Evolutionary conservation across 2,113 vertebrate genomes (phyloP), one percentile per base, ranked within the genome.

Genomic region (Pyrgilauda ruficollis): DNA sequence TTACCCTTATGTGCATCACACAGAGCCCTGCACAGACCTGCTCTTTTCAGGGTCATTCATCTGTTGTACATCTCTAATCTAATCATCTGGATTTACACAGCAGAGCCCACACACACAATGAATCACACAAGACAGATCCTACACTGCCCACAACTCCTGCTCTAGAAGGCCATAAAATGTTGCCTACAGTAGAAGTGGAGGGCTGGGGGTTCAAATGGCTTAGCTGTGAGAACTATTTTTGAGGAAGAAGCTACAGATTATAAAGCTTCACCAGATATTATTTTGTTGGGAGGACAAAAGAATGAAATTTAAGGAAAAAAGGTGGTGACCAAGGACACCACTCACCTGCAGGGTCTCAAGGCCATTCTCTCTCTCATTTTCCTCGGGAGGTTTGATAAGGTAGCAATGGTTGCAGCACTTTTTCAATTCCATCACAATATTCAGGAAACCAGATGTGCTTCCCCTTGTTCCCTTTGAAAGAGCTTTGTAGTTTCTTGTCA

Each of bases 351-450:
- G 97, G 58, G 97, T 96, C 80, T 99, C 99, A 94, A 98, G 94
- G 31, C 98, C 97, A 2, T 94, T 98, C 56, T 99, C 98, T 55
- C 63, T 94, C 6, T 99, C 99, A 0, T 92, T 98, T 2, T 99
- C 99, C 41, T 99, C 99, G 0, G 98, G 98, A 46, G 98, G 97
- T 85, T 98, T 99, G 77, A 99, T 99, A 75, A 99, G 98, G 66
- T 99, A 99, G 87, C 98, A 98, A 28, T 99, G 99, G 94, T 99
- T 99, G 95, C 99, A 99, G 97, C 99, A 99, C 86, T 99, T 99
- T 93, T 99, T 99, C 75, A 99, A 97, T 92, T 99, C 99, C 99
- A 99, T 99, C 87, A 99, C 99, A 5, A 99, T 99, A 94, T 99
- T 99, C 43, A 99, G 98, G 96, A 99, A 99, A 76, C 99, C 99